Base-by-base conservation (phyloP, 2,113 vertebrate genomes). In the Phyllostomus discolor region DNA sequence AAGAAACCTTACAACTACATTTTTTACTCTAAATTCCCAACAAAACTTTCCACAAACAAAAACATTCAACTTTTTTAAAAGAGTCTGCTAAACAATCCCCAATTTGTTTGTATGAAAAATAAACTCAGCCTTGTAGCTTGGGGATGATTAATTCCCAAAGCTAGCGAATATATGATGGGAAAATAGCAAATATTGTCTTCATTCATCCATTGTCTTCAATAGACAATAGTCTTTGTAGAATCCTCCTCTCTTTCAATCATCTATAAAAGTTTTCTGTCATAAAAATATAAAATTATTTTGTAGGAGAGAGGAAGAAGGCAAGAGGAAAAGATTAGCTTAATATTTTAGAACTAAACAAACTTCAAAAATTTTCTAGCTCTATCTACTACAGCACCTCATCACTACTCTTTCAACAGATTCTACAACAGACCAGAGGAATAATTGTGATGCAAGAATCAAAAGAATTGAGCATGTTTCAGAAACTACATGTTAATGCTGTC, bases 21-120 rank as follows among this genome's bases (percentile, higher is more conserved):
- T 95, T 96, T 95, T 82, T 66, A 84, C 26, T 94, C 12, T 93
- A 62, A 95, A 92, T 83, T 95, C 35, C 43, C 46, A 84, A 76
- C 11, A 85, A 90, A 97, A 81, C 28, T 90, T 96, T 94, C 50
- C 69, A 54, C 72, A 46, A 88, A 81, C 33, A 94, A 84, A 91
- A 94, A 80, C 8, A 88, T 91, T 43, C 38, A 90, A 84, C 14
- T 82, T 91, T 46, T 70, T 46, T 11, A 7, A 28, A 88, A 52
- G 31, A 31, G 6, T 66, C 70, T 91, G 38, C 57, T 85, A 95
- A 96, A 46, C 4, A 92, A 75, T 92, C 28, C n/a, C 20, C 54
- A 83, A 54, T 33, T 62, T 80, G 57, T 88, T 91, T 90, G 17
- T 75, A 19, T 67, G n/a, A 64, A 87, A 95, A 91, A 91, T 73